Evolutionary conservation across 2,888 invertebrate species (phyloP).

Genomic region (Nasonovia ribisnigri): DNA sequence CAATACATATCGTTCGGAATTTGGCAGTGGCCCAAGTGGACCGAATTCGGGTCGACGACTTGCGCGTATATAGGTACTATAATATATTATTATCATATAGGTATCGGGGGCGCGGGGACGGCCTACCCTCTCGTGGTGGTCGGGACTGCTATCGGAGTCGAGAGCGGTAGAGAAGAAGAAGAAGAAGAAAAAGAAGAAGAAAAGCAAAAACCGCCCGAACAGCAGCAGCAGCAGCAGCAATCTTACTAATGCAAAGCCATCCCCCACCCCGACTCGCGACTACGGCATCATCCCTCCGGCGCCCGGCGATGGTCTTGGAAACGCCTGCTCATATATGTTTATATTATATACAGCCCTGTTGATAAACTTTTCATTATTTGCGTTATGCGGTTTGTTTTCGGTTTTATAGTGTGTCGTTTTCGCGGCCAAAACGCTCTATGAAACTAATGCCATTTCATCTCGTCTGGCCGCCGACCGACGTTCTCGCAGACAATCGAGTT

Average conservation of each 20-base stretch:
- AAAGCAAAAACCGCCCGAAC: conserved; percentile 38
- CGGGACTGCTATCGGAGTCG: neutral
- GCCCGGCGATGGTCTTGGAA: neutral
- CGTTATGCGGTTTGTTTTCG: conserved; percentile 41
- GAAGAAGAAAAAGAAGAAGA: neutral
- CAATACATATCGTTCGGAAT: neutral
- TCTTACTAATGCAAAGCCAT: conserved; percentile 53
- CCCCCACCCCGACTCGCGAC: neutral
- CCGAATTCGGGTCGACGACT: neutral
- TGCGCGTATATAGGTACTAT: neutral
- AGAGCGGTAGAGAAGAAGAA: neutral
- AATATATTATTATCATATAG: conserved; percentile 4
- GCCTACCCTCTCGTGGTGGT: neutral
- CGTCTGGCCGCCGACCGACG: neutral
- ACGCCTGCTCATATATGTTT: neutral
- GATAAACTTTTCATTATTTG: conserved; percentile 44
- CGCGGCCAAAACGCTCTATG: conserved; percentile 7
- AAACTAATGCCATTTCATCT: conserved; percentile 41
- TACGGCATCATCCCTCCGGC: neutral
- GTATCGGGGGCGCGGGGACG: neutral
- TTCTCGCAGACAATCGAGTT: conserved; percentile 49
- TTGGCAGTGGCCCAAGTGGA: conserved; percentile 43
- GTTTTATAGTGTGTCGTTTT: conserved; percentile 50
- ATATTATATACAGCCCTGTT: neutral
- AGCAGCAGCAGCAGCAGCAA: conserved; percentile 52